These are phyloP conservation scores for Sialia sialis DNA, from an alignment of 2,113 vertebrate genomes.

Conservation along the genomic window DNA sequence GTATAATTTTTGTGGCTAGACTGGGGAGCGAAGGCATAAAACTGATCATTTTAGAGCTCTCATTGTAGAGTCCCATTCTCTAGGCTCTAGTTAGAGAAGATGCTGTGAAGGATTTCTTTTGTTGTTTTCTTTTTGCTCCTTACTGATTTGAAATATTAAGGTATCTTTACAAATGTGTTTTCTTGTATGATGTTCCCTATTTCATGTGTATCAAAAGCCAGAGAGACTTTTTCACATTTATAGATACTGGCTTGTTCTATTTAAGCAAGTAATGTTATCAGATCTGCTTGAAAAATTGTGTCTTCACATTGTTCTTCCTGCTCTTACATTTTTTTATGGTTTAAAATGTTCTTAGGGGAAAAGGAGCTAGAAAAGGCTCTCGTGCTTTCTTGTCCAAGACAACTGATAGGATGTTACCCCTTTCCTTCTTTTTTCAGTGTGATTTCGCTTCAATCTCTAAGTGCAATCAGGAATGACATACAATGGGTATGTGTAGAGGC, in stretches of 20 bases:
- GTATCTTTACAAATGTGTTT: background rate
- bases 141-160: background rate
- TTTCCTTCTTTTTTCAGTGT: background rate
- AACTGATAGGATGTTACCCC: background rate
- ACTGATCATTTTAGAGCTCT: background rate
- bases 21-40: background rate
- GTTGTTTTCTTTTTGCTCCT: background rate
- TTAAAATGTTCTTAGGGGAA: background rate
- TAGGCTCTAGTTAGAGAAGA: background rate
- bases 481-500: background rate
- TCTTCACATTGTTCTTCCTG: background rate
- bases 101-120: background rate
- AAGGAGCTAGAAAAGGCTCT: background rate
- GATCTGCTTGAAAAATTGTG: background rate
- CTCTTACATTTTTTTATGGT: background rate
- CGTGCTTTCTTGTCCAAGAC: background rate
- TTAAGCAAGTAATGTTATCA: background rate
- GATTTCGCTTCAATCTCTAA: background rate
- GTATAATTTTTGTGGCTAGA: background rate
- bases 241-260: background rate
- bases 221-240: accelerated
- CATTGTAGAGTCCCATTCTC: background rate
- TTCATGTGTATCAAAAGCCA: background rate
- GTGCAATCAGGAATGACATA: background rate
- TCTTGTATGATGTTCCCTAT: background rate